Base-by-base conservation (phyloP, 2,888 invertebrate species). In the Kryphioiulus occultus region DNA sequence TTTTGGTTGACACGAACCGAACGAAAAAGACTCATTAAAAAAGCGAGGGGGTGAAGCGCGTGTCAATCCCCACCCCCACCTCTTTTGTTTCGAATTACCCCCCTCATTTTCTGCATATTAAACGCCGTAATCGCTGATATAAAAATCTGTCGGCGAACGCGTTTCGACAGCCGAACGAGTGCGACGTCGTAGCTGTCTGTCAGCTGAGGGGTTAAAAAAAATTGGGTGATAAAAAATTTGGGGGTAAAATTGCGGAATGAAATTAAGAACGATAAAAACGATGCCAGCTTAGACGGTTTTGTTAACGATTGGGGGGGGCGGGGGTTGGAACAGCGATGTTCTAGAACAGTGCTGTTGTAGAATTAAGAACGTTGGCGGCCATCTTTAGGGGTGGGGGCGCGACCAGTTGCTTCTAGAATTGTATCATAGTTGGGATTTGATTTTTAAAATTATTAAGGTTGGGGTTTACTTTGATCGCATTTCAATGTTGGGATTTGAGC, bases 101-200 rank as follows among this genome's bases (percentile, higher is more conserved):
- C n/a, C 82, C 82, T 82, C 82, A 82, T 82, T 82, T 82, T 82
- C 82, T 82, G 82, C 82, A 82, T 82, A 82, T 82, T 82, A 82
- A 32, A 82, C 32, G 32, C 15, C 32, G n/a, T 82, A 82, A 82
- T 82, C 30, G 82, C 82, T 30, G 82, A 47, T 47, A 47, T 47
- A 47, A 47, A 47, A 47, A 47, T 47, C 47, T 47, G 47, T n/a
- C n/a, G n/a, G n/a, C n/a, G n/a, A n/a, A n/a, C n/a, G n/a, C n/a
- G n/a, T 47, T 47, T 47, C 47, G 47, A 47, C 47, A 47, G 12
- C 47, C 17, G 47, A 47, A 47, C 19, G 47, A 47, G 17, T 47
- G 47, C 47, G 47, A 4, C 47, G 47, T 47, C 47, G 19, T n/a
- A n/a, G n/a, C n/a, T n/a, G 19, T 19, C 47, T 47, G 47, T 47